Base-by-base conservation (phyloP, 2,888 invertebrate species). In the Sylvicola fuscatus region DNA sequence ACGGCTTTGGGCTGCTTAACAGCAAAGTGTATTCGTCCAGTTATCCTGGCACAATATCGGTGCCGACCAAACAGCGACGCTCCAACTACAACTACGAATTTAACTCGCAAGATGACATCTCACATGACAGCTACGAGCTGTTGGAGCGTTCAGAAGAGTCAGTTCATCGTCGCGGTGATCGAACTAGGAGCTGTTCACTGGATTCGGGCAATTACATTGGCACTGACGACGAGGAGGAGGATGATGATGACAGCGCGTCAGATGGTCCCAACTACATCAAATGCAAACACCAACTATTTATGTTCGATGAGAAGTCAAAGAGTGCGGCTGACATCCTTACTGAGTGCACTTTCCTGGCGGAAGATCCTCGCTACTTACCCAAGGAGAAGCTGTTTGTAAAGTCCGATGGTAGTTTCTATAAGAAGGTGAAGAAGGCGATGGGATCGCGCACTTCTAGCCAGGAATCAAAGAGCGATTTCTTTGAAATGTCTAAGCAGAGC, bases 41-140 rank as follows among this genome's bases (percentile, higher is more conserved):
- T 53, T 86, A 82, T 55, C 86, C 86, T 14, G 84, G 84, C 38
- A 60, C 64, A 16, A 53, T 56, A 32, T 53, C 55, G 31, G 46
- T 53, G 36, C 47, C 49, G 27, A 42, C 45, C 21, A 52, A 47
- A 32, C 70, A 73, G 38, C 66, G 66, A 26, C 75, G 71, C 50
- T 60, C 64, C 32, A 54, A 58, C 14, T 51, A 54, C 16, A 36
- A 40, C 11, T 33, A 37, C 33, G 40, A 54, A 7, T 57, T 48
- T 33, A 64, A 66, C 39, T 83, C 83, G 8, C 83, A 83, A 53
- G 84, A 84, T 52, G 84, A 86, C 58, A 61, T 84, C 21, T 82
- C 84, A 26, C 84, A 86, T 54, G 86, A 86, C 54, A 84, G 83
- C 47, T 86, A 86, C 54, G 86, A 86, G 53, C 59, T 86, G 15